Percentiles rank a stretch among this genome's conserved stretches.
Conservation (phyloP, 2,797 vertebrate species). For the Parauchenoglanis punctatus region DNA sequence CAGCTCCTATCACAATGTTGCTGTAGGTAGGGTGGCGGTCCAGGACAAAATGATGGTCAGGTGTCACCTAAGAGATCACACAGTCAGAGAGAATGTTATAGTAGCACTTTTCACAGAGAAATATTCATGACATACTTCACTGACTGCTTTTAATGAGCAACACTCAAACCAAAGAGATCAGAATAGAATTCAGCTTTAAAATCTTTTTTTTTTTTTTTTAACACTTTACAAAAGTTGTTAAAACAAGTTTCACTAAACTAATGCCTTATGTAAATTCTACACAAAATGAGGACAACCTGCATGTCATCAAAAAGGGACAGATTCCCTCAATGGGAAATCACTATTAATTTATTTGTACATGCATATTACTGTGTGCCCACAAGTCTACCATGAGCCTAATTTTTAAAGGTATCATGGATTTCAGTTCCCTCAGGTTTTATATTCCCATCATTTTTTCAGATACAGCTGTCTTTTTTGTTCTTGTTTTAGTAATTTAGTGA, state of each 20-base stretch:
- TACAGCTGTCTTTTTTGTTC: not conserved
- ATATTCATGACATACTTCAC: not conserved
- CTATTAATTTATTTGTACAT: not conserved
- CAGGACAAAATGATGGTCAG: conserved; percentile 28
- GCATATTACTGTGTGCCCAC: not conserved
- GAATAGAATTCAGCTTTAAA: too few species aligned
- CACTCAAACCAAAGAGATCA: not conserved
- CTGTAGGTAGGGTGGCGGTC: conserved; percentile 31
- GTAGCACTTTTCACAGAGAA: not conserved
- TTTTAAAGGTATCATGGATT: not conserved
- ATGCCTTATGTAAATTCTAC: not conserved
- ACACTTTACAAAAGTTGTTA: not conserved
- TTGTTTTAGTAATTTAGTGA: not conserved
- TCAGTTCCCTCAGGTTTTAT: not conserved
- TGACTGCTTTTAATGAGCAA: conserved; percentile 4
- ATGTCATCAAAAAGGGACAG: not conserved
- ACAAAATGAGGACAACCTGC: not conserved
- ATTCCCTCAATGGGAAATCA: not conserved
- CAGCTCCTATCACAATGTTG: conserved; percentile 44
- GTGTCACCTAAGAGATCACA: conserved; percentile 8
- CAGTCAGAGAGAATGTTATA: not conserved
- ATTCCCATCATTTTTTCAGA: not conserved
- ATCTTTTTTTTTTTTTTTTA: too few species aligned
- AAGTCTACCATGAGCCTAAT: not conserved
- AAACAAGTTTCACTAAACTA: not conserved